Evolutionary conservation across 2,888 invertebrate species (phyloP), one percentile per base, ranked within the genome.

Genomic region (Myopa tessellatipennis): DNA sequence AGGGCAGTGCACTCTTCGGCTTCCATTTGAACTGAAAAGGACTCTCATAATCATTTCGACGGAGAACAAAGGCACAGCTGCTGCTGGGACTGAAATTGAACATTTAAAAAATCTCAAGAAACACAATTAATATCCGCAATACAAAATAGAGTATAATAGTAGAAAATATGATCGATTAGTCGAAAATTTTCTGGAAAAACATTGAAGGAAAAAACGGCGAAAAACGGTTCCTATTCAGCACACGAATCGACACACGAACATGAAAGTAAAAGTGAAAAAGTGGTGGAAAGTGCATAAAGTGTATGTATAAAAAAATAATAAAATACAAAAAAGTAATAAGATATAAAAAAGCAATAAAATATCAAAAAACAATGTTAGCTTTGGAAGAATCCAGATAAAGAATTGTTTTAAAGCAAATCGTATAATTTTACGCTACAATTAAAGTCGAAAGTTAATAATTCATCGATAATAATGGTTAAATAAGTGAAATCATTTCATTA

Each of bases 1-100:
- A 86, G 86, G 86, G 83, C 86, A 87, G 83, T 87, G 87, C 86
- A 86, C 86, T 87, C 85, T 85, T 82, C 81, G 82, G 84, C 82
- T 84, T 85, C 84, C 83, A 83, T 84, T 85, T 81, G 83, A 83
- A 83, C 81, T 81, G 84, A 84, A 83, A 83, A 81, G 83, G 84
- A 77, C 78, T 75, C 68, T 58, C 65, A 55, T 58, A 65, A 74
- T 65, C 74, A 65, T 63, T 61, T 8, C 60, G 68, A 75, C 75
- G 60, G 69, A 45, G 60, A 38, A 68, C 60, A 69, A 60, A 65
- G 40, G 75, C 75, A 75, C 69, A 75, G 75, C 69, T 69, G 60
- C 75, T 58, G 68, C 58, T 61, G 45, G 61, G 38, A 72, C 8
- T 70, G 70, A 18, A 52, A 18, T 45, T 45, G 45, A 6, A 45